Conservation (phyloP, 2,797 vertebrate species). For the Toxotes lorentzi region DNA sequence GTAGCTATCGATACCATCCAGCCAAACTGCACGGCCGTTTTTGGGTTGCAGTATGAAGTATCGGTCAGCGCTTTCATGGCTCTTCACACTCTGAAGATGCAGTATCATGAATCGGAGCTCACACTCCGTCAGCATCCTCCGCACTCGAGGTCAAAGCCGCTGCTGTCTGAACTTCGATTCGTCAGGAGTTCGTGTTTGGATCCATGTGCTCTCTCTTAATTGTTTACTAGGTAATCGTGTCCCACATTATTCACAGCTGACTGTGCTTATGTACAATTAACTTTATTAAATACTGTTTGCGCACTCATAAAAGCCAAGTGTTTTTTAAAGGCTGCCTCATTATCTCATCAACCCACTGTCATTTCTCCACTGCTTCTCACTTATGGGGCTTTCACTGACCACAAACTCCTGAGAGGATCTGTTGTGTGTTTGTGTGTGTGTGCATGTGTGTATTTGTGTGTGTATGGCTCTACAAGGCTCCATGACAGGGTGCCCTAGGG, state of each 20-base stretch:
- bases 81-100: not conserved
- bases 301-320: conserved; percentile 77
- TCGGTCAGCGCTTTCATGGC: not conserved
- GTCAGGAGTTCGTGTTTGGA: conserved; percentile 29
- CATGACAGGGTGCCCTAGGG: conserved; percentile 32
- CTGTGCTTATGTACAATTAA: conserved; percentile 80
- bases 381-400: conserved; percentile 60
- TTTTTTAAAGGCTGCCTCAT: conserved; percentile 77
- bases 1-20: not conserved
- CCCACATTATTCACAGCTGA: conserved; percentile 75
- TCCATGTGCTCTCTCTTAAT: conserved; percentile 58
- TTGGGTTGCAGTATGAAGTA: not conserved
- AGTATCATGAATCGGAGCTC: not conserved
- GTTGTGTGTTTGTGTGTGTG: conserved; percentile 16
- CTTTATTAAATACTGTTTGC: conserved; percentile 78
- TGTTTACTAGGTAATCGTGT: conserved; percentile 65
- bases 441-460: conserved; percentile 12
- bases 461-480: conserved; percentile 19
- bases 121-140: not conserved
- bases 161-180: not conserved
- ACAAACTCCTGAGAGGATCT: conserved; percentile 43
- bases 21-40: not conserved
- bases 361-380: conserved; percentile 58
- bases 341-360: conserved; percentile 81
- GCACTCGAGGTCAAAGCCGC: not conserved